A percentile compares a stretch with the other conserved stretches of the same genome.
These are phyloP conservation scores for Halictus quadricinctus DNA, from an alignment of 2,888 invertebrate species.

Conservation along the genomic window DNA sequence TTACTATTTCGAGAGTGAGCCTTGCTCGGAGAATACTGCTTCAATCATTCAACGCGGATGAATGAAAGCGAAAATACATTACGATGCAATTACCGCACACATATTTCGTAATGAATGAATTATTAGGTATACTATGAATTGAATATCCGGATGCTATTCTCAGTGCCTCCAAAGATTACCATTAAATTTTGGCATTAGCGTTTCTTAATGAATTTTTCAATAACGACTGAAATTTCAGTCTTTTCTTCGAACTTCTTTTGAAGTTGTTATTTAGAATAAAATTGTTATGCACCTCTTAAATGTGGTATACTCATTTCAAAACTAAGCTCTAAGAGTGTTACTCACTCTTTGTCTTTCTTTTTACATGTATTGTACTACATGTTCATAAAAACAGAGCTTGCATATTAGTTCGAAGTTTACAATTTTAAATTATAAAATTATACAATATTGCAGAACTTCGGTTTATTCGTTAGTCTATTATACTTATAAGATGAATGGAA, in stretches of 20 bases:
- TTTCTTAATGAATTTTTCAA: neutral
- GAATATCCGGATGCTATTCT: neutral
- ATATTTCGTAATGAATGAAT: neutral
- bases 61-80: conserved; percentile 6
- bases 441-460: no score
- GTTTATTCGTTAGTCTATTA: no score
- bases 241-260: neutral
- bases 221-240: neutral
- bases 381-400: no score
- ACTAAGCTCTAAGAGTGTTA: no score
- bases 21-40: neutral
- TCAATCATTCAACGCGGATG: neutral
- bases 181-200: neutral
- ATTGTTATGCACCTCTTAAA: neutral
- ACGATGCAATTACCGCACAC: neutral
- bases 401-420: no score
- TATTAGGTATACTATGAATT: neutral
- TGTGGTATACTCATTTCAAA: no score
- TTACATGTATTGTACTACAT: no score
- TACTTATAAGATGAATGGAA: neutral
- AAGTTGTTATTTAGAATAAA: neutral
- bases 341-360: no score
- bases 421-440: no score
- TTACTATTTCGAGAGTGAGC: no score
- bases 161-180: neutral